Base-by-base conservation (phyloP, 2,797 vertebrate species). In the Sylvilagus floridanus region DNA sequence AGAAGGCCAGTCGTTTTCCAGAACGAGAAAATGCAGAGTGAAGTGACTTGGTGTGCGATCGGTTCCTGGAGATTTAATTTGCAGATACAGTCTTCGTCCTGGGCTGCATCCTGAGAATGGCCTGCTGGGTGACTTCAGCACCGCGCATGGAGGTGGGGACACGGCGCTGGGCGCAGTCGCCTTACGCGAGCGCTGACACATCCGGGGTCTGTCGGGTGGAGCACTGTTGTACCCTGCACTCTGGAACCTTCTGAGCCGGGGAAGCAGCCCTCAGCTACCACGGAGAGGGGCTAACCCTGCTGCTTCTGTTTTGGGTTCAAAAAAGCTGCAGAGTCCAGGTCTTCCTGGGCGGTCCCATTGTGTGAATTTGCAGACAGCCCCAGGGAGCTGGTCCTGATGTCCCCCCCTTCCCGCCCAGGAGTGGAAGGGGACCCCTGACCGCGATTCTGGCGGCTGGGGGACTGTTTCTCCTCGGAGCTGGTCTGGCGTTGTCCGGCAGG, bases 1-100 rank as follows among this genome's bases (percentile, higher is more conserved):
- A 93, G 19, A 92, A 95, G 75, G 57, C 90, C 84, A 19, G n/a
- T 84, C 96, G 37, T 93, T 95, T 88, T 63, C 30, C 11, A 52
- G 87, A 94, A 42, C 22, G 73, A 21, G 76, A n/a, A 35, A 16
- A 42, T 37, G 28, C 14, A 14, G 47, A 50, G 9, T 32, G 78
- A 60, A 50, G 88, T 71, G 94, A n/a, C 24, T 69, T 62, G 28
- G 35, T 60, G 50, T 52, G 32, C 24, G 26, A 16, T 54, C 24
- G 10, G 16, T 24, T 12, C 71, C 71, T 68, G 37, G 37, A 60
- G 63, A 52, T 83, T 91, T 85, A 66, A 89, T 89, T 93, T 76
- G 62, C 85, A 84, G 8, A 16, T 21, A 7, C 54, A 17, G 54
- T 17, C 54, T 57, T 57, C 54, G 2, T 16, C 4, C 54, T 4